These are phyloP conservation scores for Oreochromis grahami DNA, from an alignment of 2,797 vertebrate genomes.

Conservation along the genomic window DNA sequence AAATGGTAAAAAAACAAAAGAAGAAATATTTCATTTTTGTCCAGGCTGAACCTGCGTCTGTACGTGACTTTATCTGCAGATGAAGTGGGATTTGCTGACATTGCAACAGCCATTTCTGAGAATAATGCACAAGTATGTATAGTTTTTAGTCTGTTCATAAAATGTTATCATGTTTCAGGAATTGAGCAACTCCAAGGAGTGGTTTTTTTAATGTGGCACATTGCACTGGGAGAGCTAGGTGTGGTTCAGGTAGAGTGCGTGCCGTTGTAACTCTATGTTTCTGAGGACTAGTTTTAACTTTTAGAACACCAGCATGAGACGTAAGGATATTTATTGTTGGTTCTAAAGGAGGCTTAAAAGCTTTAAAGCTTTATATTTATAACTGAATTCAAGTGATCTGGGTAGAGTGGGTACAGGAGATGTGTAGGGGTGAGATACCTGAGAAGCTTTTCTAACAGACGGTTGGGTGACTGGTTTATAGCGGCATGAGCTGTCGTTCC, in stretches of 20 bases:
- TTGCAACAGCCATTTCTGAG: not conserved
- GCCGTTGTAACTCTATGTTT: not conserved
- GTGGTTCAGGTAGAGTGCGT: conserved; percentile 5
- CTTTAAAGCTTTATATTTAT: not conserved
- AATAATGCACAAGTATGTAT: not conserved
- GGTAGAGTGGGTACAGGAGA: not conserved
- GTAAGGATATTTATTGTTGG: not conserved
- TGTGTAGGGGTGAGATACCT: not conserved
- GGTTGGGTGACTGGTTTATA: conserved; percentile 14
- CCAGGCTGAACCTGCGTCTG: not conserved
- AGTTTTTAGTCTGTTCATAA: not conserved
- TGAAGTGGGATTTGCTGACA: not conserved
- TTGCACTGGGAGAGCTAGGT: not conserved
- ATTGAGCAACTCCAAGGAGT: conserved; percentile 35
- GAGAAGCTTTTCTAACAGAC: not conserved
- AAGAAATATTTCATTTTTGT: not conserved
- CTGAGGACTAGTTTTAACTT: not conserved
- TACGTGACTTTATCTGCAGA: not conserved
- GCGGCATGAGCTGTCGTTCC: not conserved
- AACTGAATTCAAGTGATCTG: not conserved
- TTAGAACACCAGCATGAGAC: not conserved
- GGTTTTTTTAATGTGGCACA: not conserved
- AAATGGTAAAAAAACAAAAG: not conserved
- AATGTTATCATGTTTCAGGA: not conserved
- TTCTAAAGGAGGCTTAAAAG: not conserved